Percentiles rank a stretch among this genome's conserved stretches.
phyloP scores from a whole-genome alignment of 2,797 vertebrate genomes.

The Aplochiton taeniatus region DNA sequence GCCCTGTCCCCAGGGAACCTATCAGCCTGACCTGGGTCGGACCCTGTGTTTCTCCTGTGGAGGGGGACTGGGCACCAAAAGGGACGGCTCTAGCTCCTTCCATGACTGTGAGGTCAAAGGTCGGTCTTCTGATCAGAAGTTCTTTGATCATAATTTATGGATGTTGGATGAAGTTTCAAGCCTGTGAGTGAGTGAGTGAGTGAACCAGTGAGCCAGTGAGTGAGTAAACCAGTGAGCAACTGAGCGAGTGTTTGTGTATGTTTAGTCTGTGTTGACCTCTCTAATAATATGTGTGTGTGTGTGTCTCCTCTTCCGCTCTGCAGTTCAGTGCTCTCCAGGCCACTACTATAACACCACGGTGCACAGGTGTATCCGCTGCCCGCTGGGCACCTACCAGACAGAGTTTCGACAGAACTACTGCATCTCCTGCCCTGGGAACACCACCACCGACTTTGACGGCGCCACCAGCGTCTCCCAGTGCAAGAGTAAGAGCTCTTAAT shows the following conservation, averaged over 20 bases:
- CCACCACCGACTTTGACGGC: constrained; percentile 95
- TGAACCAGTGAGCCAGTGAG: neutral
- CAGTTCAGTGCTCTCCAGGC: constrained; percentile 93
- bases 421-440: constrained; percentile 94
- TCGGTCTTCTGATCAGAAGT: constrained; percentile 50
- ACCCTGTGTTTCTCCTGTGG: constrained; percentile 93
- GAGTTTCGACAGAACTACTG: constrained; percentile 98
- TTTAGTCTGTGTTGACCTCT: constrained; percentile 19
- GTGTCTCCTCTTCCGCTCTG: constrained; percentile 17
- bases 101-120: constrained; percentile 98
- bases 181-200: neutral
- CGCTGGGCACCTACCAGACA: constrained; percentile 92
- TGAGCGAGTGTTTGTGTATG: neutral
- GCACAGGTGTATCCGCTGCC: constrained; percentile 94
- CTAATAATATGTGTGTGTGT: constrained; percentile 32
- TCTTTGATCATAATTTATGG: neutral
- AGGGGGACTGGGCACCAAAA: constrained; percentile 88
- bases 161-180: neutral
- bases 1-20: constrained; percentile 85
- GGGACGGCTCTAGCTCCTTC: constrained; percentile 91
- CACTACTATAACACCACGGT: constrained; percentile 96
- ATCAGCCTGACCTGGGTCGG: constrained; percentile 91
- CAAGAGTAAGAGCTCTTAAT: constrained; percentile 84
- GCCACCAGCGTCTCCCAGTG: constrained; percentile 95
- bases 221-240: neutral